phyloP scores from a whole-genome alignment of 2,113 vertebrate species.

The Leucopternis melanops region DNA sequence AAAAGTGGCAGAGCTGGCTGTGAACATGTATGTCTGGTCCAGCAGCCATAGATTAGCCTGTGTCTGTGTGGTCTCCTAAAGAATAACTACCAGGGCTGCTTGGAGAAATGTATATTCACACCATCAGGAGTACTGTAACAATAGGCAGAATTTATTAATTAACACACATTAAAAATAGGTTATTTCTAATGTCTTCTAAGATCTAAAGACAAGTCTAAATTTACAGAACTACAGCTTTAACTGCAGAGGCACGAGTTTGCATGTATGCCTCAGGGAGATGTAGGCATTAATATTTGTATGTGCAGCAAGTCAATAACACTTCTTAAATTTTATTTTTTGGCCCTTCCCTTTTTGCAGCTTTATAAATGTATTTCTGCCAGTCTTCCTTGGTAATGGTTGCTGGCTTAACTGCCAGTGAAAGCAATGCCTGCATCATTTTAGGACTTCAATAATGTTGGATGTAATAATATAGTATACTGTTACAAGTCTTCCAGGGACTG shows the following conservation, averaged over 20 bases:
- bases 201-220: background rate
- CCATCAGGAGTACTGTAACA: background rate
- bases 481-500: background rate
- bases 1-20: background rate
- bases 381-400: background rate
- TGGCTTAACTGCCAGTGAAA: background rate
- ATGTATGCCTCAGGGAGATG: background rate
- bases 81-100: background rate
- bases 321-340: background rate
- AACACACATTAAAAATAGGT: background rate
- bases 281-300: background rate
- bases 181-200: background rate
- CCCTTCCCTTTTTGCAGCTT: background rate
- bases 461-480: background rate
- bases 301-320: background rate
- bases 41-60: background rate
- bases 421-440: background rate
- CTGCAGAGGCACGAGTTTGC: background rate
- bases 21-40: background rate
- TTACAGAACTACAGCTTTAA: background rate
- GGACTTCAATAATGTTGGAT: background rate
- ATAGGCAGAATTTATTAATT: background rate
- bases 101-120: background rate
- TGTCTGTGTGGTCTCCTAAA: background rate
- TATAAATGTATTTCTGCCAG: background rate